Evolutionary conservation across 2,113 vertebrate species (phyloP).

Genomic region (Grammomys dolichurus): DNA sequence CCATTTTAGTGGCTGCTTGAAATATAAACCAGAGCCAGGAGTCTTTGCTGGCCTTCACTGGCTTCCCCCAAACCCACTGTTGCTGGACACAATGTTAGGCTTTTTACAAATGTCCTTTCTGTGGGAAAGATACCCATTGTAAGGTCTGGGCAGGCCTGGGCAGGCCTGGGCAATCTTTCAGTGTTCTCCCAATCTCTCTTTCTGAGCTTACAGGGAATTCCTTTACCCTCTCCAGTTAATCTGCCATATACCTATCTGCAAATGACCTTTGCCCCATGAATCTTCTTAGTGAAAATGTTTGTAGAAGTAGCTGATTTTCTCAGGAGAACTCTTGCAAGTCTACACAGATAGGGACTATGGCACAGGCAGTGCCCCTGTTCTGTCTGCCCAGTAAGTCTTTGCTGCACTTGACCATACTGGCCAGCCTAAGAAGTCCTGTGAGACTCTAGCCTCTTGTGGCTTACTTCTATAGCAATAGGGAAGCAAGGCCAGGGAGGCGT

Average conservation of each 20-base stretch:
- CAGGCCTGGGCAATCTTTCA: not conserved
- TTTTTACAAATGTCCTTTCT: not conserved
- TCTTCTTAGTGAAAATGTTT: not conserved
- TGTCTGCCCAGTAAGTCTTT: not conserved
- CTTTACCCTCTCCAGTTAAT: not conserved
- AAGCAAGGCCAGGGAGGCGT: not conserved
- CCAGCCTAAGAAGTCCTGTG: not conserved
- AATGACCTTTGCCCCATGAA: not conserved
- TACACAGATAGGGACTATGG: not conserved
- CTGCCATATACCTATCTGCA: not conserved
- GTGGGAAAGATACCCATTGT: rapidly evolving
- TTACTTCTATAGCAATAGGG: not conserved
- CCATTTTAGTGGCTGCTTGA: not conserved
- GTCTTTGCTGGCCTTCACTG: not conserved
- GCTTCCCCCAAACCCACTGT: not conserved
- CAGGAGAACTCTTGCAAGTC: too few species aligned
- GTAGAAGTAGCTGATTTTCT: not conserved
- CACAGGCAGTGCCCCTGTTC: too few species aligned
- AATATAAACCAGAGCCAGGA: not conserved
- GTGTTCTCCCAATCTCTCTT: not conserved
- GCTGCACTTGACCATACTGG: not conserved
- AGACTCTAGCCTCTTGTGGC: too few species aligned
- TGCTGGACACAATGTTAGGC: not conserved
- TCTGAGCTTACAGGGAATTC: not conserved
- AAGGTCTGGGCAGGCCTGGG: not conserved